phyloP scores from a whole-genome alignment of 2,113 vertebrate genomes.

The Trinectes maculatus region DNA sequence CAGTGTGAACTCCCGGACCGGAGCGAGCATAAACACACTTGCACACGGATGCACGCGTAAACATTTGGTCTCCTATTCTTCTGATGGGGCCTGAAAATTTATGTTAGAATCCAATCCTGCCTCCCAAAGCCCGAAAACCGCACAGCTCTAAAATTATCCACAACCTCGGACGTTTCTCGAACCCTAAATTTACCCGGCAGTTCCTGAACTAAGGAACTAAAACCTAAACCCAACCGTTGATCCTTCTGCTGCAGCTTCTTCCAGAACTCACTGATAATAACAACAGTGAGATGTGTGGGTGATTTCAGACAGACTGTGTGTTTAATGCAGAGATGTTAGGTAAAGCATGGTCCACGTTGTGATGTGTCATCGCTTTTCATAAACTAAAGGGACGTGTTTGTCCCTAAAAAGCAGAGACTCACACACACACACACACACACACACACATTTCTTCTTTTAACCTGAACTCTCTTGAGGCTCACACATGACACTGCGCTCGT shows the following conservation, averaged over 20 bases:
- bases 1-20: slow-evolving; percentile 32
- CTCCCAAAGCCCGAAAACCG: not conserved
- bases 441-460: not conserved
- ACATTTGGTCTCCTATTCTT: slow-evolving; percentile 43
- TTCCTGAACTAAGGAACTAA: slow-evolving; percentile 26
- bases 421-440: not conserved
- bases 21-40: slow-evolving; percentile 25
- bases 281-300: not conserved
- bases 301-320: slow-evolving; percentile 1
- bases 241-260: not conserved
- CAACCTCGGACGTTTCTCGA: slow-evolving; percentile 18
- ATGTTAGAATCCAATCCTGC: slow-evolving; percentile 31
- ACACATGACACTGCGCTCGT: slow-evolving; percentile 5
- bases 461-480: slow-evolving; percentile 3
- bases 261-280: not conserved
- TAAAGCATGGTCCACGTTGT: too few relatives aligned
- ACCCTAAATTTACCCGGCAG: slow-evolving; percentile 23
- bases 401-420: not conserved
- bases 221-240: slow-evolving; percentile 8
- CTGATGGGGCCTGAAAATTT: slow-evolving; percentile 34
- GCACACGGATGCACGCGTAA: slow-evolving; percentile 34
- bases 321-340: not conserved
- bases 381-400: slow-evolving; percentile 9
- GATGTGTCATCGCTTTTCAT: not conserved
- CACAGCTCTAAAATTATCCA: slow-evolving; percentile 41